These are phyloP conservation scores for Lampropteryx suffumata DNA, from an alignment of 2,888 invertebrate genomes.

Conservation along the genomic window DNA sequence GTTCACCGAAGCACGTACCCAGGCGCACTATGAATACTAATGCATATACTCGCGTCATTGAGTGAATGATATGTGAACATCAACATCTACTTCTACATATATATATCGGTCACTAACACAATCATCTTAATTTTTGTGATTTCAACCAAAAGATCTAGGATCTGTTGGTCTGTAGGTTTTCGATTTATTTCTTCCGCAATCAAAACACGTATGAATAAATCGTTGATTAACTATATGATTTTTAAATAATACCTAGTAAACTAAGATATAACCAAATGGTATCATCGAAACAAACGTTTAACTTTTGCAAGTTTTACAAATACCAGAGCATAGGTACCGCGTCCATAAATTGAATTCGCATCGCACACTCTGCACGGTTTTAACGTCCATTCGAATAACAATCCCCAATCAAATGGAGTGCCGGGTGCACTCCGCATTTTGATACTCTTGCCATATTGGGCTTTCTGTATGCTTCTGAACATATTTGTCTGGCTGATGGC, in stretches of 20 bases:
- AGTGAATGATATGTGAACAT: constrained; percentile 16
- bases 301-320: background rate
- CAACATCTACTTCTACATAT: background rate
- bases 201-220: too few species aligned
- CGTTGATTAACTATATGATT: too few species aligned
- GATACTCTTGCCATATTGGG: constrained; percentile 17
- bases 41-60: constrained; percentile 40
- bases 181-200: too few species aligned
- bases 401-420: constrained; percentile 71
- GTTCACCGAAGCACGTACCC: constrained; percentile 58
- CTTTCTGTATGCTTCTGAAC: constrained; percentile 15
- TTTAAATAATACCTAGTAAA: too few species aligned
- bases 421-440: constrained; percentile 27
- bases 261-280: too few species aligned
- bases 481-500: constrained; percentile 3
- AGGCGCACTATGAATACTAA: constrained; percentile 61
- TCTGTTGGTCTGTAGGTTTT: too few species aligned
- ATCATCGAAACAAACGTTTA: background rate
- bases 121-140: background rate
- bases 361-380: constrained; percentile 59
- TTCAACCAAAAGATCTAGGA: too few species aligned
- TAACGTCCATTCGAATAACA: constrained; percentile 66
- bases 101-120: background rate
- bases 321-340: constrained; percentile 42
- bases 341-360: constrained; percentile 26